A percentile compares a stretch with the other conserved stretches of the same genome.
These are phyloP conservation scores for Machaerirhynchus nigripectus DNA, from an alignment of 2,113 vertebrate species.

Conservation along the genomic window DNA sequence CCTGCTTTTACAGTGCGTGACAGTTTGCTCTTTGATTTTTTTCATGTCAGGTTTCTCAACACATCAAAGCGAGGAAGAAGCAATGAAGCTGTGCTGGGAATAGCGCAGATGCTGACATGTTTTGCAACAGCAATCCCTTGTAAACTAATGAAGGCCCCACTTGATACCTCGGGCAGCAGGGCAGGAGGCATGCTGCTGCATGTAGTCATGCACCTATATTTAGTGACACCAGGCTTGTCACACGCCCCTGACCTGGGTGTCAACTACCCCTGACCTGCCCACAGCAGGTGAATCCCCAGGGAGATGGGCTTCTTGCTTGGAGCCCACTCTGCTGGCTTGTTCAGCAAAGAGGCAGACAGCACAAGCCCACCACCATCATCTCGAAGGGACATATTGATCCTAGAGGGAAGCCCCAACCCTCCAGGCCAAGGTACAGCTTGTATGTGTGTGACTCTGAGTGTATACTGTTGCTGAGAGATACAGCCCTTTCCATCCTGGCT, in stretches of 20 bases:
- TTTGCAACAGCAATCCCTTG: neutral
- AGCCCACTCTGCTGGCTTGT: neutral
- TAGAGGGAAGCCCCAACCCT: neutral
- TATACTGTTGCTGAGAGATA: no score
- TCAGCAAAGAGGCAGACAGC: neutral
- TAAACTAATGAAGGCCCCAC: neutral
- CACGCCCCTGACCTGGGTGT: no score
- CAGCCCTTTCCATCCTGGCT: neutral
- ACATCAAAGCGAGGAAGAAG: neutral
- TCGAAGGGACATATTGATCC: neutral
- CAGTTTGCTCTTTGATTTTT: neutral
- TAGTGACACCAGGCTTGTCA: neutral
- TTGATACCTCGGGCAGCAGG: neutral
- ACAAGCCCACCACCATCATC: fast-evolving
- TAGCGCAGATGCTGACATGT: fast-evolving
- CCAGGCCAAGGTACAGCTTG: fast-evolving
- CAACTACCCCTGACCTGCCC: no score
- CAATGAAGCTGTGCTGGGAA: neutral
- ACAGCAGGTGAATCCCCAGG: neutral
- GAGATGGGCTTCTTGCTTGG: neutral
- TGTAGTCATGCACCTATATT: neutral
- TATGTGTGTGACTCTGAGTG: neutral
- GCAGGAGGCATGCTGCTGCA: neutral
- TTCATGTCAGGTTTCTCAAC: neutral
- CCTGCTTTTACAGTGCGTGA: neutral